Base-by-base conservation (phyloP, 2,888 invertebrate species). In the Drepana falcataria region DNA sequence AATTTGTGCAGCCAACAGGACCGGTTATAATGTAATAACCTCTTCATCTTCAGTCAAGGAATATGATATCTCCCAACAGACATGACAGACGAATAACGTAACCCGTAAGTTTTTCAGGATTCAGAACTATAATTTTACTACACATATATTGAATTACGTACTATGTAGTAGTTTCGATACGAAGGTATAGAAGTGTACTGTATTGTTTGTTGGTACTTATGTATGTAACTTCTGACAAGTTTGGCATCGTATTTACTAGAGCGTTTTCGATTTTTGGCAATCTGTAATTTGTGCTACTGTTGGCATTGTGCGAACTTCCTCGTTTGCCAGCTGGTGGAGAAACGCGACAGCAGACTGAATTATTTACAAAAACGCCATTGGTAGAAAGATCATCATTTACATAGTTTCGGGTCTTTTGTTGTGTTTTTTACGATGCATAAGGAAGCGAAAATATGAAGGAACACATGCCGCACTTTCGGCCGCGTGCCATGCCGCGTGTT, bases 241-340 rank as follows among this genome's bases (percentile, higher is more conserved):
- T 55, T 57, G 58, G 57, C 58, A 69, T 60, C 54, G 61, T 65
- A 71, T 69, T 72, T 71, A 71, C 69, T 59, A 59, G 59, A 70
- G 66, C 56, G 71, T 71, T 81, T 75, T 74, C 71, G 67, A 81
- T 79, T 83, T 84, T 87, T 77, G 80, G 79, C 79, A 79, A 83
- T 80, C 64, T 64, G 69, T 74, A 81, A 83, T 83, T 83, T 76
- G 69, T 70, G 73, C 71, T 62, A 68, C 62, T 61, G 57, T 60
- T 54, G 65, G 69, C 70, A 76, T 82, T 85, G 79, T 81, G 69
- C 59, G 64, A 69, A 83, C 85, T 87, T 88, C 85, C 87, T 83
- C 78, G 72, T 84, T 61, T 66, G 60, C 79, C 90, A 89, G 77
- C 87, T 90, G 89, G 71, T 81, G 75, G 83, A 65, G 85, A 86